phyloP scores from a whole-genome alignment of 2,888 invertebrate species.

The Temnothorax unifasciatus region DNA sequence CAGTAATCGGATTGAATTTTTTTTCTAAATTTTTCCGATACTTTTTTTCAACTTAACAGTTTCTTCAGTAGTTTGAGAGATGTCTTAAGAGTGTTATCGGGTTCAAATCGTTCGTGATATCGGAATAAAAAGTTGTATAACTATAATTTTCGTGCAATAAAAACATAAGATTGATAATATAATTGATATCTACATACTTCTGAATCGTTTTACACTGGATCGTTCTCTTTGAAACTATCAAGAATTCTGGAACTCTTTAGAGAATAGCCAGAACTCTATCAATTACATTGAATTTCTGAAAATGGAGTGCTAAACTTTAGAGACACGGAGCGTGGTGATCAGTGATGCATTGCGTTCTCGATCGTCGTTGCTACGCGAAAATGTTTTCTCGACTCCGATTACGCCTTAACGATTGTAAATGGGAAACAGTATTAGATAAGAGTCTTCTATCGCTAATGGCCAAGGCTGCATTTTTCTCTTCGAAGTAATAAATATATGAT shows the following conservation, averaged over 20 bases:
- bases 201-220: neutral
- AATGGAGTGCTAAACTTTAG: neutral
- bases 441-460: constrained; percentile 20
- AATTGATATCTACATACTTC: neutral
- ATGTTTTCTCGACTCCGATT: constrained; percentile 30
- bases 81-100: neutral
- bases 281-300: constrained; percentile 18
- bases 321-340: neutral
- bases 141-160: neutral
- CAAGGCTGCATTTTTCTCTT: neutral
- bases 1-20: constrained; percentile 1
- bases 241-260: neutral
- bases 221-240: neutral
- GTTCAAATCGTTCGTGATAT: neutral
- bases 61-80: neutral
- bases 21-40: neutral
- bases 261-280: constrained; percentile 1
- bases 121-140: neutral
- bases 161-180: neutral
- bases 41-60: neutral
- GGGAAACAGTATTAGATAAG: constrained; percentile 25
- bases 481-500: neutral
- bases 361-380: constrained; percentile 9
- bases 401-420: constrained; percentile 35
- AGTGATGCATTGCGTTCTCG: constrained; percentile 18